Base-by-base conservation (phyloP, 1,140 invertebrate species). In the Drosophila bocqueti region DNA sequence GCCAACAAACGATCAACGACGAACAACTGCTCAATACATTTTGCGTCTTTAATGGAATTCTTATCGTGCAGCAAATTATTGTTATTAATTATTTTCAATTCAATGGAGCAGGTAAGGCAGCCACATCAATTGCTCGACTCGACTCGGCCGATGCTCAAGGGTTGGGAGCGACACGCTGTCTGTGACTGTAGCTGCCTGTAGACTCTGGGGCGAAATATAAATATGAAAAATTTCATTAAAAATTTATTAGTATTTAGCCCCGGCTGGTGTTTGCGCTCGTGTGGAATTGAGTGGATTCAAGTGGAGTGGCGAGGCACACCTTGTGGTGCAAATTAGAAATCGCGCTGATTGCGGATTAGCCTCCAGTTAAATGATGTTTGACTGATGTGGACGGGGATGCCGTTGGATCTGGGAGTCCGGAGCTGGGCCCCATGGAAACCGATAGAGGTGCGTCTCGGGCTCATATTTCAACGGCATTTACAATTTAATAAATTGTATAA, bases 1-100 rank as follows among this genome's bases (percentile, higher is more conserved):
- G 29, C 45, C 63, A 50, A 54, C 42, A 45, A 55, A 29, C 80
- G 62, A 72, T 71, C 47, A 62, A 57, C 55, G 50, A 58, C 55
- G 50, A 76, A 63, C 77, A 79, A 81, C 82, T 79, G 69, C 80
- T 86, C 80, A 89, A 90, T 90, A 85, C 81, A 79, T 90, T 90
- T 90, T 90, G 81, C 85, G 85, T 79, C 76, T 91, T 90, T 90
- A 90, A 90, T 90, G 86, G 86, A 91, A 91, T 90, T 91, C 86
- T 90, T 90, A 90, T 90, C 86, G 86, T 91, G 86, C 84, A 68
- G 86, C 86, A 90, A 90, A 90, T 90, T 91, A 90, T 90, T 90
- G 85, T 91, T 90, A 90, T 90, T 90, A 90, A 90, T 90, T 90
- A 91, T 90, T 77, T 90, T 80, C 79, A 90, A 84, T 73, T 73